Conservation (phyloP, 2,113 vertebrate genomes). For the Trochalopteron elliotii region DNA sequence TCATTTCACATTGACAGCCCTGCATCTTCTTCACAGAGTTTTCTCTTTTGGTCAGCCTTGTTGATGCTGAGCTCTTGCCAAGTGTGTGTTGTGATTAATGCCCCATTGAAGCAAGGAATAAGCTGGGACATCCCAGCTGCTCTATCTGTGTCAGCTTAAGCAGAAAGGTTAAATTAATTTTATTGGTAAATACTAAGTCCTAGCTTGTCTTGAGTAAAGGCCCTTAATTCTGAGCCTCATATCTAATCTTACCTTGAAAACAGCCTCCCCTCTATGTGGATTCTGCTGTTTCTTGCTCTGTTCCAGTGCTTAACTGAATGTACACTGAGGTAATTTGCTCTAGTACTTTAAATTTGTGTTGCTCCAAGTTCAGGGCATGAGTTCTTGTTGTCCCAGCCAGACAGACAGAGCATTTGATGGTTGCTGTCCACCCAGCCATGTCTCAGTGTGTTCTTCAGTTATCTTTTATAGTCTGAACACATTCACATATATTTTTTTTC, state of each 20-base stretch:
- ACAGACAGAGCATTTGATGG: neutral
- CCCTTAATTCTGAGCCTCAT: neutral
- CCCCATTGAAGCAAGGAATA: neutral
- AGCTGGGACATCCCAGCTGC: neutral
- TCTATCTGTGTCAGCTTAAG: neutral
- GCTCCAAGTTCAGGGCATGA: neutral
- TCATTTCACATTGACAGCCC: neutral
- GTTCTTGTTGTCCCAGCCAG: neutral
- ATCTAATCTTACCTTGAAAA: neutral
- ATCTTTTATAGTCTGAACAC: neutral
- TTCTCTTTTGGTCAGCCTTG: neutral
- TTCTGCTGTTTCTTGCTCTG: neutral
- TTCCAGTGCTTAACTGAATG: neutral
- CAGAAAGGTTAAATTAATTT: neutral
- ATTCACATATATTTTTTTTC: accelerated
- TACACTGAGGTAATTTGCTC: neutral
- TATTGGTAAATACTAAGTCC: neutral
- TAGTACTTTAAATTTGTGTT: neutral
- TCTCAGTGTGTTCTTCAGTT: neutral
- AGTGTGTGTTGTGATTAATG: neutral
- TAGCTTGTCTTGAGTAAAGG: neutral
- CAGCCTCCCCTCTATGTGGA: neutral
- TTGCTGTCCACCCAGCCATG: neutral
- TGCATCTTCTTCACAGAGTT: neutral
- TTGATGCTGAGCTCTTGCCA: neutral